Conservation (phyloP, 2,797 vertebrate species). For the Acropternis orthonyx region DNA sequence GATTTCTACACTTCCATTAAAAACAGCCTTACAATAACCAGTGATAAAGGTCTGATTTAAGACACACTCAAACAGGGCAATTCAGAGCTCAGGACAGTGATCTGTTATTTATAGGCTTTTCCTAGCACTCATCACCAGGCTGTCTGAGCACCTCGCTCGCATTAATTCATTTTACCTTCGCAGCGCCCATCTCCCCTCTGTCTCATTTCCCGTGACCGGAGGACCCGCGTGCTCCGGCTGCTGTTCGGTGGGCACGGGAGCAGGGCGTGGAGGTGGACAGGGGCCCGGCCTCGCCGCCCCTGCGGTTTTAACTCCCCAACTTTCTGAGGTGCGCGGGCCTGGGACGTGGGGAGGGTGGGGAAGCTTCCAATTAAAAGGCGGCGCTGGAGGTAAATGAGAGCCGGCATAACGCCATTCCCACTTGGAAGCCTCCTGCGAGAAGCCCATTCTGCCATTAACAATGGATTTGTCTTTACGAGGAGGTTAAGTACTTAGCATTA, state of each 20-base stretch:
- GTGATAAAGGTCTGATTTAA: slow-evolving; percentile 61
- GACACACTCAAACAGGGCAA: slow-evolving; percentile 52
- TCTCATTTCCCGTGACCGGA: not conserved
- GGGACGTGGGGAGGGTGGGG: not conserved
- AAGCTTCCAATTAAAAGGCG: slow-evolving; percentile 25
- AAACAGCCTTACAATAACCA: slow-evolving; percentile 51
- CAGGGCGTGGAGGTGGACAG: too few relatives aligned
- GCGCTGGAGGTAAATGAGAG: slow-evolving; percentile 47
- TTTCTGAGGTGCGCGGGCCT: not conserved
- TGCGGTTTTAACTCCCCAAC: not conserved
- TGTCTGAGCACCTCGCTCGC: slow-evolving; percentile 31
- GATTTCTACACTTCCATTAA: slow-evolving; percentile 61
- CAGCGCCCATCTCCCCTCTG: not conserved
- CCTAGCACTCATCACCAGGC: slow-evolving; percentile 48
- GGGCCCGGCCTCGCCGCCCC: not conserved
- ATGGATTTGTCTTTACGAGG: slow-evolving; percentile 56
- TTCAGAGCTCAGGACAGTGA: slow-evolving; percentile 62
- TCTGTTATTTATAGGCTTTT: slow-evolving; percentile 69
- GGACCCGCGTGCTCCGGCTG: not conserved
- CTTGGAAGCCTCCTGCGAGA: slow-evolving; percentile 44
- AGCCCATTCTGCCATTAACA: slow-evolving; percentile 42
- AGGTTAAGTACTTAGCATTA: slow-evolving; percentile 47
- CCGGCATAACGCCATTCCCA: slow-evolving; percentile 25
- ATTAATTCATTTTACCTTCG: slow-evolving; percentile 62
- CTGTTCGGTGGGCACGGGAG: not conserved